Evolutionary conservation across 2,113 vertebrate species (phyloP).

Genomic region (Nothobranchius furzeri): DNA sequence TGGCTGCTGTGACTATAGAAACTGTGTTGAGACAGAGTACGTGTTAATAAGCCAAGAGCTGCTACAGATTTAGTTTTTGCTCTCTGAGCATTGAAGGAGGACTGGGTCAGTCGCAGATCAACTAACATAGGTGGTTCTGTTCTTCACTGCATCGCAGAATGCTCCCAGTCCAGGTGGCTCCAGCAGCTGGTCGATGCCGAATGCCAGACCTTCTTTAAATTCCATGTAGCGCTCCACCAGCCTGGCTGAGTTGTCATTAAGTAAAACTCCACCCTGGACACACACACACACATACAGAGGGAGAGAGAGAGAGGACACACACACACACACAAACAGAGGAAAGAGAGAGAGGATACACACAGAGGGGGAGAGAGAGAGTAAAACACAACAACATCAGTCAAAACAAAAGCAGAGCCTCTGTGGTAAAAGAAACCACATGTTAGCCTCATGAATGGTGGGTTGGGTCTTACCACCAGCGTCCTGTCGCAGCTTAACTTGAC

Average conservation of each 20-base stretch:
- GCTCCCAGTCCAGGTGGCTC: conserved; percentile 91
- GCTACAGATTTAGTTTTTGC: no score
- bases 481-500: conserved; percentile 85
- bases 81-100: no score
- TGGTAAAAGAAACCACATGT: no score
- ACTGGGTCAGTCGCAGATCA: not conserved
- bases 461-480: conserved; percentile 78
- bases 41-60: no score
- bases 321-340: not conserved
- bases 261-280: conserved; percentile 83
- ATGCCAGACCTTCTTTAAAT: conserved; percentile 86
- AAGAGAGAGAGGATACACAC: not conserved
- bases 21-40: no score
- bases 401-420: not conserved
- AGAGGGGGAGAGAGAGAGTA: not conserved
- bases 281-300: not conserved
- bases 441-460: not conserved
- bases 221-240: conserved; percentile 84
- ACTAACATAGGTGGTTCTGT: conserved; percentile 63
- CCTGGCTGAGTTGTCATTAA: conserved; percentile 79
- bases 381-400: not conserved
- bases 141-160: conserved; percentile 82
- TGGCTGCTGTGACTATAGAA: no score
- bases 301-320: not conserved
- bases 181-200: conserved; percentile 88